Percentiles rank a stretch among this genome's conserved stretches.
Conservation (phyloP, 2,113 vertebrate genomes). For the Stictonetta naevosa region DNA sequence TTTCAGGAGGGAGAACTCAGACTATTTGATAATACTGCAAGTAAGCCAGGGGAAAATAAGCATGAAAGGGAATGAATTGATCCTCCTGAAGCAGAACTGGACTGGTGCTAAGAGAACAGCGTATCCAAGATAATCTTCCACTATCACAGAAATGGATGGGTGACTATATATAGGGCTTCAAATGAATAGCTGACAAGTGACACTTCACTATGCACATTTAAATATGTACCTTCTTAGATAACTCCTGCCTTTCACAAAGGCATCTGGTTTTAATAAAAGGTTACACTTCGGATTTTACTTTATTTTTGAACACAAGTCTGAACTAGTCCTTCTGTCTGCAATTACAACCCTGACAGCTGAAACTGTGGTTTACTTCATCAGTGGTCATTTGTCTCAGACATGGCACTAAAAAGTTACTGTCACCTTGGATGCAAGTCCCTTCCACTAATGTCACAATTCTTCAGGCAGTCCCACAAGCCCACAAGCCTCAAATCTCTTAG, state of each 20-base stretch:
- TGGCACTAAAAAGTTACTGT: background rate
- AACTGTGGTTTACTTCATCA: background rate
- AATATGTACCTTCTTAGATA: background rate
- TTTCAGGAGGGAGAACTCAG: background rate
- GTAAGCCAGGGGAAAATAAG: background rate
- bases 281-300: background rate
- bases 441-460: background rate
- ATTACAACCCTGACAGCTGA: background rate
- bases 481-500: background rate
- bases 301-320: background rate
- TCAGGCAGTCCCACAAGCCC: background rate
- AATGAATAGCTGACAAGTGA: background rate
- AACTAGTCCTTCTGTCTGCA: background rate
- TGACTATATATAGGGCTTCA: slow-evolving; percentile 5
- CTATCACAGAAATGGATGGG: background rate
- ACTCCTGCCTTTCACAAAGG: background rate
- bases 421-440: background rate
- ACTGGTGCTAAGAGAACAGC: background rate
- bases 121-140: background rate
- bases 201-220: background rate
- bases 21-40: background rate
- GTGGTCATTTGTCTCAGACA: background rate
- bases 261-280: background rate
- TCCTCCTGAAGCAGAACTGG: background rate
- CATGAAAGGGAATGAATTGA: background rate